Evolutionary conservation across 1,140 invertebrate genomes (phyloP), one percentile per base, ranked within the genome.

Genomic region (Drosophila arawakana): DNA sequence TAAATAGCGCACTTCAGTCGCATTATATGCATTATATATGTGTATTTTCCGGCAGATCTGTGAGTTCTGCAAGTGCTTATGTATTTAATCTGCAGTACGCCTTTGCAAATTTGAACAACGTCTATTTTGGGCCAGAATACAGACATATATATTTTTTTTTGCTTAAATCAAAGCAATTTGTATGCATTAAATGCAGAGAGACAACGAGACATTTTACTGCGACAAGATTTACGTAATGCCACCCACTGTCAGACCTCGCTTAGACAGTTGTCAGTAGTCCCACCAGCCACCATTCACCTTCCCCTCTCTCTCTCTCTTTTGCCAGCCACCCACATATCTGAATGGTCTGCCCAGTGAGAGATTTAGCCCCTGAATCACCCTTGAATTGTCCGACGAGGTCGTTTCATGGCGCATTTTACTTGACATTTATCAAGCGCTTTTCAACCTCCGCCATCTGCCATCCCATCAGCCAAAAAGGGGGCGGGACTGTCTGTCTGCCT

Each of bases 131-230:
- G 37, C 4, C 76, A 60, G 49, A 35, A 5, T 52, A 34, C 13
- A 21, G 0, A 21, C 18, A 21, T 21, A 21, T 21, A 9, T 54
- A 52, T 65, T 43, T 59, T 55, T 59, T 18, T 5, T 50, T 13
- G 43, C 43, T 69, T 71, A 89, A 88, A 89, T 83, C 80, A 80
- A 67, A 80, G 58, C 84, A 88, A 88, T 89, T 88, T 89, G 83
- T 88, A 88, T 88, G 84, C 83, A 88, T 88, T 88, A 83, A 88
- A 77, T 88, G 83, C 80, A 88, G 43, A 76, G 73, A 66, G 69
- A 30, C 44, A 66, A 49, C 61, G 58, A 55, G 34, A 30, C 58
- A 73, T 73, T 74, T 70, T 7, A 70, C 68, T 61, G 72, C 55
- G 76, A 71, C 79, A 85, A 82, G 82, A 76, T 86, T 85, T 86